Evolutionary conservation across 2,113 vertebrate genomes (phyloP).

Genomic region (Phycodurus eques): DNA sequence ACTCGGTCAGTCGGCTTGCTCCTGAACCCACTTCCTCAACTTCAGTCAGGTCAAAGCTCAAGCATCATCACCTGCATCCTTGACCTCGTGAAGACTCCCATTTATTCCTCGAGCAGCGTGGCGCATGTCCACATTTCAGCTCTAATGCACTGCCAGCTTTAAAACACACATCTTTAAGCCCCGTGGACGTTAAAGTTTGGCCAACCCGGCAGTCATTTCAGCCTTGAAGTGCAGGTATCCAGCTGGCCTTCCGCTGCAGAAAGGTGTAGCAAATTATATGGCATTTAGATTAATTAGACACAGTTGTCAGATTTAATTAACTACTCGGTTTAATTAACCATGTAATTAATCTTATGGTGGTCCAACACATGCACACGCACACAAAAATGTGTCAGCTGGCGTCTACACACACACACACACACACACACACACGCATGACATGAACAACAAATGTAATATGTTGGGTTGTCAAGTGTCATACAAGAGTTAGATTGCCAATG

Average conservation of each 20-base stretch:
- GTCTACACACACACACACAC: conserved; percentile 27
- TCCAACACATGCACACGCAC: conserved; percentile 54
- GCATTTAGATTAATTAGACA: conserved; percentile 78
- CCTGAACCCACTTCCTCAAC: conserved; percentile 51
- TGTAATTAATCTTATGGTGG: conserved; percentile 79
- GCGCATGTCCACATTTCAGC: conserved; percentile 3
- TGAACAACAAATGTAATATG: conserved; percentile 67
- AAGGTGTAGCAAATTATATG: conserved; percentile 76
- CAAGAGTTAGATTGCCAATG: conserved; percentile 54
- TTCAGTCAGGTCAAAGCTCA: conserved; percentile 47
- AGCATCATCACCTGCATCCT: conserved; percentile 43
- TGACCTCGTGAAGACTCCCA: conserved; percentile 15
- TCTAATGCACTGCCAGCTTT: neutral
- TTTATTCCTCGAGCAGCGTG: neutral
- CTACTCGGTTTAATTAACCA: conserved; percentile 78
- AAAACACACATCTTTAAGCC: neutral
- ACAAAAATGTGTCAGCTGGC: conserved; percentile 7
- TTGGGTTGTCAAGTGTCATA: conserved; percentile 60
- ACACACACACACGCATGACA: conserved; percentile 36
- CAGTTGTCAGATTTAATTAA: conserved; percentile 80
- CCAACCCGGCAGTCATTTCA: conserved; percentile 48
- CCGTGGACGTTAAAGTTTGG: conserved; percentile 19
- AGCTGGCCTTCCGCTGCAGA: conserved; percentile 71
- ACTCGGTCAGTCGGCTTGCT: conserved; percentile 13
- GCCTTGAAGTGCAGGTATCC: conserved; percentile 68